These are phyloP conservation scores for Coptodon bakossiorum DNA, from an alignment of 2,113 vertebrate genomes.

Conservation along the genomic window DNA sequence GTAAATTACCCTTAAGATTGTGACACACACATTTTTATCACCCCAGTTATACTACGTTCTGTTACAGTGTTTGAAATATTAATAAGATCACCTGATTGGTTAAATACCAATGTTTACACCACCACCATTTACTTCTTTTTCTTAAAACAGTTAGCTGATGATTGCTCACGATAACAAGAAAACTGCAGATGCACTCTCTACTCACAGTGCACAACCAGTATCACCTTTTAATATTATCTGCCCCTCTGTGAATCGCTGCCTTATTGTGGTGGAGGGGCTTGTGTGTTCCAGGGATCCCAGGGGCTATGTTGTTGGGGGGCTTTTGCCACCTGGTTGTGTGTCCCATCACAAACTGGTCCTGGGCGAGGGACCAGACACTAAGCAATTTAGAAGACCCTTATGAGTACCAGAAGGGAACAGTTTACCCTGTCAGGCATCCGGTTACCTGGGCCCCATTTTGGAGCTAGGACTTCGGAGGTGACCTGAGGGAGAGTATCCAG, in stretches of 20 bases:
- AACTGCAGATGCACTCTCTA: not conserved
- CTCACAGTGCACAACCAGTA: not conserved
- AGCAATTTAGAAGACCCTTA: not conserved
- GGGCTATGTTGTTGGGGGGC: rapidly evolving
- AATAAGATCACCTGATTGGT: not conserved
- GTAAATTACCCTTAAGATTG: no score
- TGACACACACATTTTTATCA: not conserved
- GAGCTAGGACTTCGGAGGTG: not conserved
- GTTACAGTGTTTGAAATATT: not conserved
- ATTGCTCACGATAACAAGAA: not conserved
- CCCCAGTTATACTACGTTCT: not conserved
- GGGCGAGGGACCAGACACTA: not conserved
- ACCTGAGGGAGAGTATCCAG: rapidly evolving
- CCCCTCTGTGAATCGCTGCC: not conserved
- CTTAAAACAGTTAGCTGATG: not conserved
- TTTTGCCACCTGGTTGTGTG: not conserved
- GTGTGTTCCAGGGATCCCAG: not conserved
- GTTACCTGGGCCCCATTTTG: rapidly evolving
- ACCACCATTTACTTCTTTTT: no score
- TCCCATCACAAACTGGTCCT: not conserved
- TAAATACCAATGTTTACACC: no score
- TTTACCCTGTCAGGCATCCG: not conserved
- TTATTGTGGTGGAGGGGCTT: rapidly evolving
- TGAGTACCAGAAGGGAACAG: not conserved
- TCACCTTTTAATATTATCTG: not conserved